Percentiles rank a stretch among this genome's conserved stretches.
These are phyloP conservation scores for Liasis olivaceus DNA, from an alignment of 2,797 vertebrate species.

Conservation along the genomic window DNA sequence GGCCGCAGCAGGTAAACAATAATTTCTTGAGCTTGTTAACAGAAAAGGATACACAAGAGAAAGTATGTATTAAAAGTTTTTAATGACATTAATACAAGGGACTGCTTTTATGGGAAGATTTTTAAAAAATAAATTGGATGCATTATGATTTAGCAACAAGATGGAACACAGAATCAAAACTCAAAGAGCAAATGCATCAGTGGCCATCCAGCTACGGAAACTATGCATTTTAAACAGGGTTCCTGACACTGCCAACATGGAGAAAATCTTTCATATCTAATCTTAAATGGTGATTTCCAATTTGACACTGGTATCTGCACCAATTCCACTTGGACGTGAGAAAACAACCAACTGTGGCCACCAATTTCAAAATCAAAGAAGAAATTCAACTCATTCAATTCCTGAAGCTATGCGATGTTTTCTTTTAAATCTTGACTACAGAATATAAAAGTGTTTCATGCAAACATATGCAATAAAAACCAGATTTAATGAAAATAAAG, in stretches of 20 bases:
- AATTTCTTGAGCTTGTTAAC: neutral
- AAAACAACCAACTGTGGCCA: neutral
- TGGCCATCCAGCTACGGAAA: neutral
- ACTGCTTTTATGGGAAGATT: neutral
- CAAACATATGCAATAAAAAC: neutral
- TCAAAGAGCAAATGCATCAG: neutral
- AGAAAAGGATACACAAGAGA: neutral
- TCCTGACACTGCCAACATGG: neutral
- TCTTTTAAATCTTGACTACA: neutral
- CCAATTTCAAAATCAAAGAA: neutral
- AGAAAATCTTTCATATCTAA: neutral
- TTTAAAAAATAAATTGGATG: neutral
- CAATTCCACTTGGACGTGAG: neutral
- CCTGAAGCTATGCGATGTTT: neutral
- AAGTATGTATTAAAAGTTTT: neutral
- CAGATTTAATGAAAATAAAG: neutral
- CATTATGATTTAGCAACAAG: neutral
- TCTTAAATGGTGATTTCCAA: neutral
- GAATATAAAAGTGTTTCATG: neutral
- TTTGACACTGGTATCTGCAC: neutral
- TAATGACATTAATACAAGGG: neutral
- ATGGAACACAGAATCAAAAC: neutral
- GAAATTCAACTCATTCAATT: neutral
- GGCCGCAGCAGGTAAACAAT: neutral
- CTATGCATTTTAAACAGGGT: neutral